phyloP scores from a whole-genome alignment of 2,797 vertebrate species.

The Helicolenus hilgendorfi region DNA sequence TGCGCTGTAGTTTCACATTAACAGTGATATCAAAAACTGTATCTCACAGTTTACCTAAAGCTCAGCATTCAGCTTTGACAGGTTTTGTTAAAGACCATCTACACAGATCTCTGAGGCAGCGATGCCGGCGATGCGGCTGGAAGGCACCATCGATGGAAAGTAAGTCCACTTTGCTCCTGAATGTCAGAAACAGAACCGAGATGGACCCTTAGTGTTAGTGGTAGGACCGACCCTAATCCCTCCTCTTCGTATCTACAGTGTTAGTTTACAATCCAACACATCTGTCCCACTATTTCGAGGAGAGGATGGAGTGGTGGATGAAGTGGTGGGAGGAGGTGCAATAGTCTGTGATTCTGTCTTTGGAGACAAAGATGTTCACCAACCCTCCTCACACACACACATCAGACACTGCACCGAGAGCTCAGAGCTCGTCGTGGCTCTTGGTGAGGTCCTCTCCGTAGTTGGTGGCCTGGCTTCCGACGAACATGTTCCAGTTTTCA shows the following conservation, averaged over 20 bases:
- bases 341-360: slow-evolving; percentile 39
- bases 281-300: slow-evolving; percentile 28
- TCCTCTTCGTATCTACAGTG: slow-evolving; percentile 41
- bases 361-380: slow-evolving; percentile 20
- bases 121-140: slow-evolving; percentile 30
- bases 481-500: slow-evolving; percentile 99
- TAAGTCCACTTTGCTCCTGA: slow-evolving; percentile 72
- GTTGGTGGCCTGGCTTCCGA: slow-evolving; percentile 99
- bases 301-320: slow-evolving; percentile 31
- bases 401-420: not conserved
- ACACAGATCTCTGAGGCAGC: slow-evolving; percentile 66
- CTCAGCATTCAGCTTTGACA: slow-evolving; percentile 29
- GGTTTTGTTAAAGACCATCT: slow-evolving; percentile 39
- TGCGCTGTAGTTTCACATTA: slow-evolving; percentile 78
- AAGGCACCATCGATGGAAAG: slow-evolving; percentile 77
- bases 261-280: slow-evolving; percentile 30
- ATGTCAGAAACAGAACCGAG: slow-evolving; percentile 81
- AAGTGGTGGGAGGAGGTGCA: not conserved
- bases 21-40: slow-evolving; percentile 49
- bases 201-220: slow-evolving; percentile 50
- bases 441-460: slow-evolving; percentile 98
- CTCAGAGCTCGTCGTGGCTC: slow-evolving; percentile 97
- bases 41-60: slow-evolving; percentile 27
- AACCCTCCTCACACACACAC: not conserved
- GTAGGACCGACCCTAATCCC: slow-evolving; percentile 8